These are phyloP conservation scores for Onychorhynchus coronatus DNA, from an alignment of 2,113 vertebrate species.

Conservation along the genomic window DNA sequence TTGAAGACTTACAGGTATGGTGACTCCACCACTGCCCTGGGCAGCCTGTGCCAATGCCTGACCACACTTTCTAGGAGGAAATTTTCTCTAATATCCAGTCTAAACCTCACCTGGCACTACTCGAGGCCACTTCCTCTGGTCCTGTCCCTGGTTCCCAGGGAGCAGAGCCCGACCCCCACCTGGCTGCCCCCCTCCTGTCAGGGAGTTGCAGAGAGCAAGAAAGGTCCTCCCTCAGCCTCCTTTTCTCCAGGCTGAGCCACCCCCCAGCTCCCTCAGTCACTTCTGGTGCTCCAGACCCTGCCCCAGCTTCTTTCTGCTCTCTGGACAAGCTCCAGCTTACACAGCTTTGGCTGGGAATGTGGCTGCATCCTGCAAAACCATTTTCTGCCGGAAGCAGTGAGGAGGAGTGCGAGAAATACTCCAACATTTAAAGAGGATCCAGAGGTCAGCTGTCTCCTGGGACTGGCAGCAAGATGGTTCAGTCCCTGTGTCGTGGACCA, in stretches of 20 bases:
- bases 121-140: rapidly evolving
- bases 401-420: not conserved
- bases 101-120: not conserved
- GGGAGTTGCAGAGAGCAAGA: not conserved
- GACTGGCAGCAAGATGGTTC: not conserved
- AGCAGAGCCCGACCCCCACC: rapidly evolving
- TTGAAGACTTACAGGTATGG: not conserved
- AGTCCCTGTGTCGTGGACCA: not conserved
- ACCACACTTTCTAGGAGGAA: not conserved
- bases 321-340: not conserved
- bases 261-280: not conserved
- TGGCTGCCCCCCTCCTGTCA: rapidly evolving
- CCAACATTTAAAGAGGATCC: not conserved
- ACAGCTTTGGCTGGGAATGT: not conserved
- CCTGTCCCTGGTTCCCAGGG: not conserved
- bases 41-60: not conserved
- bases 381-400: not conserved
- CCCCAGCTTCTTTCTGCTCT: not conserved
- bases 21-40: not conserved
- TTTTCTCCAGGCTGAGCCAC: not conserved
- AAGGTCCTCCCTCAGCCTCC: not conserved
- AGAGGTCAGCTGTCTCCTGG: not conserved
- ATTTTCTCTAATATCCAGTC: not conserved
- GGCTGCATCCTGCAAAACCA: not conserved
- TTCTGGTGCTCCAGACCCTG: not conserved